Base-by-base conservation (phyloP, 2,888 invertebrate species). In the Chironomus riparius region DNA sequence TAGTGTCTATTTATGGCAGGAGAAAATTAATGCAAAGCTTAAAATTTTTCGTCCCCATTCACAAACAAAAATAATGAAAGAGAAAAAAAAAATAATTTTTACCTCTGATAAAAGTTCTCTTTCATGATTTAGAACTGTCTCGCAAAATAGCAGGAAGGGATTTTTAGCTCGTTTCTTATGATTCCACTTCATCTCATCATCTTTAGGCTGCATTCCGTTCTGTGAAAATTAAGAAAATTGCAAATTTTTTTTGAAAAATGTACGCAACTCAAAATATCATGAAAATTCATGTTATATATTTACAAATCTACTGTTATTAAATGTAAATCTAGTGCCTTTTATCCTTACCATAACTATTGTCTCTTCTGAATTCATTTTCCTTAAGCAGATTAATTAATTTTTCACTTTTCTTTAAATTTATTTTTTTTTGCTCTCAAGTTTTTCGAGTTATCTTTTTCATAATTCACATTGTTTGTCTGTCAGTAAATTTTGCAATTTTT, bases 101-200 rank as follows among this genome's bases (percentile, higher is more conserved):
- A 84, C 85, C 80, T 85, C 84, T 81, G 81, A 68, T 47, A 47
- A 77, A 81, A 81, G 76, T 80, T 80, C 50, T 80, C 79, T 78
- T 84, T 83, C 85, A 79, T 85, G 84, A 62, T 83, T 83, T 76
- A 85, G 79, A 70, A 85, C 83, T 78, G 82, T 82, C 77, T 83
- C 82, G 79, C 85, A 85, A 78, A 85, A 85, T 70, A 82, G 79
- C 77, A 84, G 82, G 78, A 85, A 85, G 78, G 84, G 83, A 77
- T 85, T 84, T 73, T 83, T 81, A 3, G 84, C 84, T 65, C 84
- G 78, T 70, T 73, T 73, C 47, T 73, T 73, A n/a, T 73, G 72
- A 47, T 73, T 73, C 62, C 62, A 38, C 61, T 47, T 61, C 47
- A 61, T 61, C 21, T 73, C 72, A 28, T 73, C 72, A 21, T 73